Percentiles rank a stretch among this genome's conserved stretches.
Evolutionary conservation across 1,140 invertebrate genomes (phyloP).

Genomic region (Adoxophyes honmai): DNA sequence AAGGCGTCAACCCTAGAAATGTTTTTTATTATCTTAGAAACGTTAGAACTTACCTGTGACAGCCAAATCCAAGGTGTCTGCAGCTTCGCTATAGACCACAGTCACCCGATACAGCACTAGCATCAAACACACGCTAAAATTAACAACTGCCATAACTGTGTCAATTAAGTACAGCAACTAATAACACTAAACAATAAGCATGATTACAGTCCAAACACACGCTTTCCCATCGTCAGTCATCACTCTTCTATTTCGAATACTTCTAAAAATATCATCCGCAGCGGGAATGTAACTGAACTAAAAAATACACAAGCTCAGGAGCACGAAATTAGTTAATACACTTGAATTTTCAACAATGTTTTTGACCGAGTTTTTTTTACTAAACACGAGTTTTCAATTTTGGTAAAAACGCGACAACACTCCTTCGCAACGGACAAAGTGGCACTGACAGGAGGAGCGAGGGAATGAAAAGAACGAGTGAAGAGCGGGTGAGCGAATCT

Average conservation of each 20-base stretch:
- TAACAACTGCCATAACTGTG: conserved; percentile 57
- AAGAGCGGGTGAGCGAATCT: conserved; percentile 8
- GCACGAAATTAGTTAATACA: neutral
- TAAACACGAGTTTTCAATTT: conserved; percentile 1
- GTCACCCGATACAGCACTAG: conserved; percentile 60
- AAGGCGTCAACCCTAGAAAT: no score
- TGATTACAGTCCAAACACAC: conserved; percentile 36
- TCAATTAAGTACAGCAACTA: conserved; percentile 55
- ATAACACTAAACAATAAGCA: conserved; percentile 51
- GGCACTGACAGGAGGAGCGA: conserved; percentile 2
- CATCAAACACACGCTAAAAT: conserved; percentile 64
- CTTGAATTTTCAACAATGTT: neutral
- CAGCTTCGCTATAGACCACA: conserved; percentile 51
- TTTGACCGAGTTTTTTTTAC: neutral
- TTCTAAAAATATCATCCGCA: conserved; percentile 32
- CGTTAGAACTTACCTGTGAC: conserved; percentile 54
- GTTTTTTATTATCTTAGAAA: no score
- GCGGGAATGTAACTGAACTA: neutral
- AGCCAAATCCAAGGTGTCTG: conserved; percentile 58
- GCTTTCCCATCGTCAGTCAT: conserved; percentile 36
- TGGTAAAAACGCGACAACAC: neutral
- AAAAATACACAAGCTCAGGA: neutral
- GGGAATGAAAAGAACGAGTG: conserved; percentile 15
- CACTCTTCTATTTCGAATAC: conserved; percentile 28
- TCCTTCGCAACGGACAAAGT: neutral